A percentile compares a stretch with the other conserved stretches of the same genome.
These are phyloP conservation scores for Scolopax mira DNA, from an alignment of 2,113 vertebrate species.

Conservation along the genomic window DNA sequence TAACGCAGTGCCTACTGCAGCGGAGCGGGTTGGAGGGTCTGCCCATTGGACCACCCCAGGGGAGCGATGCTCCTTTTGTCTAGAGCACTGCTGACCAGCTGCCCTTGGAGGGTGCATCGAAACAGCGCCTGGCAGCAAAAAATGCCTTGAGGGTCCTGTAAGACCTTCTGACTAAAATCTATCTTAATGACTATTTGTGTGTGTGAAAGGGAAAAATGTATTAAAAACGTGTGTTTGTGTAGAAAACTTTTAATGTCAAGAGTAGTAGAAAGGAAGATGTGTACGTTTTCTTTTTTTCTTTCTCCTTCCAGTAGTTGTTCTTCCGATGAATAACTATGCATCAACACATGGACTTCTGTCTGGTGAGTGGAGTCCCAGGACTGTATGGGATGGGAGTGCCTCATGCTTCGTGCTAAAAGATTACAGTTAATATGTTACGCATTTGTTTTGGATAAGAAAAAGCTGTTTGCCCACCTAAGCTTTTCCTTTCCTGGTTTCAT, in stretches of 20 bases:
- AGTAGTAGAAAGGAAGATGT: not conserved
- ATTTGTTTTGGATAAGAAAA: not conserved
- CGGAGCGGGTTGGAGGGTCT: not conserved
- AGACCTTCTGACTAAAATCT: not conserved
- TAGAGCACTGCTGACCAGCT: not conserved
- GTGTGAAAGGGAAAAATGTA: not conserved
- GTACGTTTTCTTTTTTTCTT: not conserved
- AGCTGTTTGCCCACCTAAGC: not conserved
- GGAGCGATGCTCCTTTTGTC: not conserved
- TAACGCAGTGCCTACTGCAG: not conserved
- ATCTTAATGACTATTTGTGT: not conserved
- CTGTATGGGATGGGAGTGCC: not conserved
- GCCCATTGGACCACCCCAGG: rapidly evolving
- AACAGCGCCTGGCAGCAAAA: not conserved
- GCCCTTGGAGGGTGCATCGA: no score
- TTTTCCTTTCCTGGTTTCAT: not conserved
- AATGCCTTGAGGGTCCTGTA: not conserved
- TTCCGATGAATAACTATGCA: not conserved
- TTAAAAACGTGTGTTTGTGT: not conserved
- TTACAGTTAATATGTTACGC: not conserved
- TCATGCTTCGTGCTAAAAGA: not conserved
- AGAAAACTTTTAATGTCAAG: not conserved
- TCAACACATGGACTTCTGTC: not conserved
- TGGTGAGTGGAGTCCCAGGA: not conserved
- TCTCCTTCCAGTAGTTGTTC: not conserved